Conservation (phyloP, 1,140 invertebrate genomes). For the Drosophila murphyi region DNA sequence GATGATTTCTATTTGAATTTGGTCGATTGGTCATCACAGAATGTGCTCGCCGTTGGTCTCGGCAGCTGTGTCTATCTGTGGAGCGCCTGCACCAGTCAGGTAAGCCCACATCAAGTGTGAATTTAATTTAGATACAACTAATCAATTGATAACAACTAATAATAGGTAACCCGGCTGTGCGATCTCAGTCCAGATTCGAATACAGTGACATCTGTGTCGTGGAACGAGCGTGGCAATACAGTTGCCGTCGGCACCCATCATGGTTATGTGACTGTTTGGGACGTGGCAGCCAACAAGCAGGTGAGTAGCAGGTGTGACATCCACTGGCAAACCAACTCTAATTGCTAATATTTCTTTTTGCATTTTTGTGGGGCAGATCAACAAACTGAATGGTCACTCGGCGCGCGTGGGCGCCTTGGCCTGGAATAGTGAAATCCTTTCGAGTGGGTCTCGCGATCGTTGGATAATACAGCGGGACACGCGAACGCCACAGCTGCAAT, state of each 20-base stretch:
- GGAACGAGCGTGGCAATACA: constrained; percentile 98
- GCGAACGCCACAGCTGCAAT: constrained; percentile 91
- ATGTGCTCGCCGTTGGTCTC: constrained; percentile 99
- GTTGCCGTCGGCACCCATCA: constrained; percentile 99
- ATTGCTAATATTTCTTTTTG: constrained; percentile 25
- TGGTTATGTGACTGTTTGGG: constrained; percentile 99
- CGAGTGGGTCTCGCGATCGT: constrained; percentile 97
- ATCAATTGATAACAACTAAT: no score
- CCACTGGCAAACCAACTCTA: background rate
- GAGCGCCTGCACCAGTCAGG: constrained; percentile 99
- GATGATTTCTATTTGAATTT: constrained; percentile 99
- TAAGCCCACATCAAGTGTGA: constrained; percentile 72
- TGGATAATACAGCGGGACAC: constrained; percentile 98
- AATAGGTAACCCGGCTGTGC: constrained; percentile 95
- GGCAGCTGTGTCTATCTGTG: constrained; percentile 99
- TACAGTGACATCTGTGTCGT: constrained; percentile 98
- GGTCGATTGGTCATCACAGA: constrained; percentile 99
- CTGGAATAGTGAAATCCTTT: constrained; percentile 99
- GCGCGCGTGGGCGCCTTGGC: constrained; percentile 97
- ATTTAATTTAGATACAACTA: background rate
- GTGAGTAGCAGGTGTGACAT: constrained; percentile 72
- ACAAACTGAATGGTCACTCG: constrained; percentile 96
- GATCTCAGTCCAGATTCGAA: constrained; percentile 97
- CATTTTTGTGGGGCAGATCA: constrained; percentile 86
- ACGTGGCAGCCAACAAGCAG: constrained; percentile 97